Base-by-base conservation (phyloP, 92 coral and sea anemone species). In the Nematostella vectensis region DNA sequence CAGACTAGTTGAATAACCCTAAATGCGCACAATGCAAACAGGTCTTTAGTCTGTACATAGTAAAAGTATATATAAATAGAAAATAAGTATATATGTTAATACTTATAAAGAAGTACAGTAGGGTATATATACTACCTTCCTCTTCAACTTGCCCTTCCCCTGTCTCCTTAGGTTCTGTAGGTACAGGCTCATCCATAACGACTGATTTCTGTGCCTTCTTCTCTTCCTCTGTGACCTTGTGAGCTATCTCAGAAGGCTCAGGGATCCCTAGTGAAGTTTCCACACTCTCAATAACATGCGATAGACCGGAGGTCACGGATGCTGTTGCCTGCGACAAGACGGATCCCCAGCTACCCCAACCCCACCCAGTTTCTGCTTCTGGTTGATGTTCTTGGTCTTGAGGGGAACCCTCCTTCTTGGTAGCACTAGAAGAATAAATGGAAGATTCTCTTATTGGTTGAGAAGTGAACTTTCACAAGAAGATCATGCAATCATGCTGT, bases 261-360 rank as follows among this genome's bases (percentile, higher is more conserved):
- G 96, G 98, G 62, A 91, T 86, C 21, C 98, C 98, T 19, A 91
- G 74, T 30, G 95, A 69, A 43, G 88, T 71, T 61, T 91, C 98
- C 10, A 91, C 98, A 39, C 82, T 77, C 72, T 86, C 98, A 62
- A 91, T 77, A 29, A 91, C 88, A 23, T 88, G 83, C 2, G 98
- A 74, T 28, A 91, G 66, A 0, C 98, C 96, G 60, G 95, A 81
- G 0, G 95, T 75, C 59, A 85, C 88, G 43, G 95, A 72, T 37
- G 93, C 81, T 16, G 98, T 81, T 1, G 95, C 98, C 47, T 87
- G 95, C 2, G 89, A 73, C 52, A 89, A 80, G 70, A 85, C 62
- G 48, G 86, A 64, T 12, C 87, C 76, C 95, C 95, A 89, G 24
- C 83, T 71, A 31, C 94, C 86, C 94, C 94, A 89, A 2, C 89